Evolutionary conservation across 2,888 invertebrate genomes (phyloP).

Genomic region (Cremastinae sp.): DNA sequence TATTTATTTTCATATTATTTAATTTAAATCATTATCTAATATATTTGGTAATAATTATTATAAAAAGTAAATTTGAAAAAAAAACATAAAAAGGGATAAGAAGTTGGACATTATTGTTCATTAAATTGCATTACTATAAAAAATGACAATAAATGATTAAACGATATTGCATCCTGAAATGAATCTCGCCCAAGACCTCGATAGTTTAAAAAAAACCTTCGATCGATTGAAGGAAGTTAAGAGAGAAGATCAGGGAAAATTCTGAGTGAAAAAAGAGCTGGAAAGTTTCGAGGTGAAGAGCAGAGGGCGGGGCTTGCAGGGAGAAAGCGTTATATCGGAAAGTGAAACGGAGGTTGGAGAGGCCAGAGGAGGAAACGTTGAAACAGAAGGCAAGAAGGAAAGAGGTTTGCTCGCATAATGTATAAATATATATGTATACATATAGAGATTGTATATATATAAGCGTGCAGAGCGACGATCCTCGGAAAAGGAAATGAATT

Average conservation of each 20-base stretch:
- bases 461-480: conserved; percentile 35
- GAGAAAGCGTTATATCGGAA: too few species aligned
- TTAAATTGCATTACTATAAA: too few species aligned
- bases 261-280: neutral
- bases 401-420: neutral
- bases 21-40: too few species aligned
- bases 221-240: neutral
- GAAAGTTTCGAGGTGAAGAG: neutral
- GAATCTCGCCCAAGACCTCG: too few species aligned
- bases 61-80: too few species aligned
- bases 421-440: conserved; percentile 4
- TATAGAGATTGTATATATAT: neutral
- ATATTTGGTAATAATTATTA: too few species aligned
- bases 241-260: too few species aligned
- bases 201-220: conserved; percentile 1
- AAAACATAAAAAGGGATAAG: too few species aligned
- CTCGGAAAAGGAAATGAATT: conserved; percentile 60
- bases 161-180: too few species aligned
- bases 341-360: conserved; percentile 1
- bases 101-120: too few species aligned
- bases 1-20: too few species aligned
- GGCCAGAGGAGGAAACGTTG: conserved; percentile 5
- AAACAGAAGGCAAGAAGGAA: conserved; percentile 17
- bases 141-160: too few species aligned
- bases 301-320: conserved; percentile 3